Base-by-base conservation (phyloP, 2,113 vertebrate genomes). In the Sinosuthora webbiana region DNA sequence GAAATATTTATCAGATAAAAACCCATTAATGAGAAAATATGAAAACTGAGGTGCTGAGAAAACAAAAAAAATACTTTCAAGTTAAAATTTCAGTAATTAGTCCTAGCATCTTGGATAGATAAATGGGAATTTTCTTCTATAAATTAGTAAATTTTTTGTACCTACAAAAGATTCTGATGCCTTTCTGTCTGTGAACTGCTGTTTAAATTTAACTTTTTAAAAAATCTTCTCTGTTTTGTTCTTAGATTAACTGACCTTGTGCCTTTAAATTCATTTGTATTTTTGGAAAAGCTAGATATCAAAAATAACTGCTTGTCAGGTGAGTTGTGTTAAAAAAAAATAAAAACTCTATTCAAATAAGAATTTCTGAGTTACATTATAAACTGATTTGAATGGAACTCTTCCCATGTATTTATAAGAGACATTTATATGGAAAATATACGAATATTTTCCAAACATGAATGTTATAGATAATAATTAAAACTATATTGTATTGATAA, bases 251-350 rank as follows among this genome's bases (percentile, higher is more conserved):
- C 98, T 60, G 97, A 98, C 47, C 98, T 99, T 77, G 94, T 98
- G 76, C 94, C 97, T 74, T 98, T 99, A 95, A 97, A 97, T 93
- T 98, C 98, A 81, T 98, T 97, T 84, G 55, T 99, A 57, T 99
- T 98, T 83, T 98, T 99, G 95, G 97, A 97, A 95, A 98, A 98
- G 55, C 92, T 99, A 83, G 98, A 99, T 97, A 60, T 99, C 74
- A 98, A 98, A 85, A 98, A 98, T 95, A 99, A 99, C 97, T 99
- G 98, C 94, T 97, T 99, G n/a, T 98, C 98, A 98, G 99, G 99
- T 99, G 89, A 97, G 96, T 86, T 95, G 57, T 63, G 22, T 65
- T 5, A 47, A 39, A 70, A 95, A 95, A 95, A 53, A 20, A 28
- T 13, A 25, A 69, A 88, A 57, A 14, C 5, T 2, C 4, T 6